Evolutionary conservation across 2,797 vertebrate species (phyloP), one percentile per base, ranked within the genome.

Genomic region (Alcedo quadribrachys): DNA sequence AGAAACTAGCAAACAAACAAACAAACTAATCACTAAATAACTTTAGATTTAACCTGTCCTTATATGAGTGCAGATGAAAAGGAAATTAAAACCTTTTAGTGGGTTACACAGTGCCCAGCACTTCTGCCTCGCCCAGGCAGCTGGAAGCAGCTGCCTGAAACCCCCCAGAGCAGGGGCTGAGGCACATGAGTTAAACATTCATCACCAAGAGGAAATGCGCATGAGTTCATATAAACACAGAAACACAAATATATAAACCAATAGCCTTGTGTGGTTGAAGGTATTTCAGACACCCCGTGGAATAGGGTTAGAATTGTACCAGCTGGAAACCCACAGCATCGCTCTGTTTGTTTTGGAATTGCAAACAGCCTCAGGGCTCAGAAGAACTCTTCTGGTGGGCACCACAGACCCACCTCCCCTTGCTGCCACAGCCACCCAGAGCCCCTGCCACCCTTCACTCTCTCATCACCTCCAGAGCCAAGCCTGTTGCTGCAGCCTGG

Each of bases 191-290:
- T 87, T 43, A 53, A 79, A 87, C 81, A 63, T 94, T 90, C 88
- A 90, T 58, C 92, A 88, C 7, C 92, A 92, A 81, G 84, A 93
- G 93, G 94, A 96, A 96, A 95, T 83, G 88, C 88, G 28, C 75
- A n/a, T 27, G 48, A 95, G 84, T 75, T 93, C 86, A 63, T 58
- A 77, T 71, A 92, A 94, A 94, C 86, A 91, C 83, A 87, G 90
- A 75, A 94, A 89, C 81, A 85, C 76, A 90, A 95, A 92, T 50
- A 85, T 2, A 87, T 42, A 85, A 92, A 88, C 8, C 6, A 84
- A 84, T 1, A 46, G 80, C 55, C 33, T 65, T 19, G 71, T 60
- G 40, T 11, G 10, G 58, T 21, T 68, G 60, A 62, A 94, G 90
- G 88, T 93, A 85, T 90, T 93, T 92, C 81, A 93, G 81, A 75